Evolutionary conservation across 1,140 invertebrate species (phyloP).

Genomic region (Thaumatotibia leucotreta): DNA sequence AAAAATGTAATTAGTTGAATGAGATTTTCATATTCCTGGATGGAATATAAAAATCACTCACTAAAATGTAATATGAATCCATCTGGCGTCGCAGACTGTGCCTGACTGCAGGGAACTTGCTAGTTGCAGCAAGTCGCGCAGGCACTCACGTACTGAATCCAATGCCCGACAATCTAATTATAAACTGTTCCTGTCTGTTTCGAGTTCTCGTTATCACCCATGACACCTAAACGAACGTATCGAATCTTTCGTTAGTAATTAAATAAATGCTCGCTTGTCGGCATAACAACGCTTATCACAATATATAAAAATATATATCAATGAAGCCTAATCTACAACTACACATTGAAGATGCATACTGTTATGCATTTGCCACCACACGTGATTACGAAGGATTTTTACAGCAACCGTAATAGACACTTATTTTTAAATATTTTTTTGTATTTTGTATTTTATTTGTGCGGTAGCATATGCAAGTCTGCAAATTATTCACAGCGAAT

Average conservation of each 20-base stretch:
- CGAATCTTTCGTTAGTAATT: slow-evolving; percentile 53
- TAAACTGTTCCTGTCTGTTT: background rate
- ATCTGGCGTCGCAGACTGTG: slow-evolving; percentile 48
- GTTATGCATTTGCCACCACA: slow-evolving; percentile 72
- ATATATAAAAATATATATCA: slow-evolving; percentile 76
- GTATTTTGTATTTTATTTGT: slow-evolving; percentile 59
- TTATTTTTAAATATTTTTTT: slow-evolving; percentile 46
- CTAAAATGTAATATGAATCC: slow-evolving; percentile 53
- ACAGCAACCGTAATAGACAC: slow-evolving; percentile 28
- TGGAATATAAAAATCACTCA: slow-evolving; percentile 71
- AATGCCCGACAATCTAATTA: slow-evolving; percentile 20
- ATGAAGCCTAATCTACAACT: slow-evolving; percentile 74
- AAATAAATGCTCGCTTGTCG: slow-evolving; percentile 70
- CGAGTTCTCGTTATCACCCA: slow-evolving; percentile 44
- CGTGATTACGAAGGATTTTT: slow-evolving; percentile 46
- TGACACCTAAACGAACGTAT: slow-evolving; percentile 36
- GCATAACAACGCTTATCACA: slow-evolving; percentile 74
- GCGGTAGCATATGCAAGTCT: slow-evolving; percentile 69
- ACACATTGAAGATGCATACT: slow-evolving; percentile 70
- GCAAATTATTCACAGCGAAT: slow-evolving; percentile 61
- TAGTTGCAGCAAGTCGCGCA: slow-evolving; percentile 69
- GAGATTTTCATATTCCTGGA: slow-evolving; percentile 67
- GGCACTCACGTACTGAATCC: slow-evolving; percentile 49
- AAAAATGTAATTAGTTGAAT: slow-evolving; percentile 62
- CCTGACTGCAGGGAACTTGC: slow-evolving; percentile 69